Evolutionary conservation across 2,888 invertebrate genomes (phyloP).

Genomic region (Aplocera efformata): DNA sequence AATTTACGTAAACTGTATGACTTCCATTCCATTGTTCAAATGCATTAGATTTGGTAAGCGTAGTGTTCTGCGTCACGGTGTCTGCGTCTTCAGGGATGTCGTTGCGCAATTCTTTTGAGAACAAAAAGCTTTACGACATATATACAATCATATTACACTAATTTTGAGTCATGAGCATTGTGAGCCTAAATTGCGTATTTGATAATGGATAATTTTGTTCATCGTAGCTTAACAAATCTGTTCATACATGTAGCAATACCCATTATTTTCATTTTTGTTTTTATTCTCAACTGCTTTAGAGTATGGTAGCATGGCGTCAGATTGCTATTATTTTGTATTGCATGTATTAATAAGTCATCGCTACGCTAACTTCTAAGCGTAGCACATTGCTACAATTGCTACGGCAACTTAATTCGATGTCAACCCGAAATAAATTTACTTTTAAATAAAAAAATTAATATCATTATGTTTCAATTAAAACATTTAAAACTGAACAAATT

Average conservation of each 20-base stretch:
- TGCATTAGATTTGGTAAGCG: constrained; percentile 57
- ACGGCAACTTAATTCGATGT: too few relatives aligned
- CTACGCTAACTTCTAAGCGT: too few relatives aligned
- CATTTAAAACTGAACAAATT: constrained; percentile 3
- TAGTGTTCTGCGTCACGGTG: constrained; percentile 49
- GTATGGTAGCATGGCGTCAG: too few relatives aligned
- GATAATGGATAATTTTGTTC: background rate
- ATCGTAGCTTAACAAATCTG: too few relatives aligned
- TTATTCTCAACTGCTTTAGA: too few relatives aligned
- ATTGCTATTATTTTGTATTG: too few relatives aligned
- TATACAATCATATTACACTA: background rate
- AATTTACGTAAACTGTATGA: constrained; percentile 49
- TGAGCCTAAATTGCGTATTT: background rate
- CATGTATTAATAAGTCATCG: too few relatives aligned
- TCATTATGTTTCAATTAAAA: too few relatives aligned
- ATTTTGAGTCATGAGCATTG: background rate
- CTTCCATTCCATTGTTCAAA: constrained; percentile 62
- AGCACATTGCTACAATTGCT: constrained; percentile 1
- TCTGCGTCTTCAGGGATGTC: constrained; percentile 46
- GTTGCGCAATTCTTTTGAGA: constrained; percentile 29
- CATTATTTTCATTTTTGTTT: too few relatives aligned
- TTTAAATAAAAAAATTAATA: too few relatives aligned
- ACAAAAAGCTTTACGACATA: constrained; percentile 4
- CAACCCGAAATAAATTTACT: too few relatives aligned
- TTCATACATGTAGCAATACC: too few relatives aligned